Evolutionary conservation across 2,113 vertebrate species (phyloP).

Genomic region (Hippocampus abdominalis): DNA sequence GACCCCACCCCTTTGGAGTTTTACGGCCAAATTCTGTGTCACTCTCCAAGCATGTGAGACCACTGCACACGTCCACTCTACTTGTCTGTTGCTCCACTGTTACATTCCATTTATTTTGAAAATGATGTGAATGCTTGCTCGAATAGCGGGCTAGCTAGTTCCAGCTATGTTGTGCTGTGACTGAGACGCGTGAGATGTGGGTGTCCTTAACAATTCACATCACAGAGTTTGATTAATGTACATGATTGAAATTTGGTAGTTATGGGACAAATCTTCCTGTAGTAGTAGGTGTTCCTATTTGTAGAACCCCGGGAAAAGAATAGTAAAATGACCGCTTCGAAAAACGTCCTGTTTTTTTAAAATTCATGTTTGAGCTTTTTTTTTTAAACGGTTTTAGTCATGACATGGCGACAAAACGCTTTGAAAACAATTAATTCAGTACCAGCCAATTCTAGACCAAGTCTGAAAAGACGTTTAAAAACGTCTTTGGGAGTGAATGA

Average conservation of each 20-base stretch:
- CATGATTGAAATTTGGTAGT: too few species aligned
- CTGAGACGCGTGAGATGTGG: neutral
- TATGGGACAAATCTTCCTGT: too few species aligned
- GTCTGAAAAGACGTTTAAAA: too few species aligned
- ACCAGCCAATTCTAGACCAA: too few species aligned
- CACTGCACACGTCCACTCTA: constrained; percentile 35
- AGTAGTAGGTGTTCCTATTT: too few species aligned
- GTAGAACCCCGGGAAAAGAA: too few species aligned
- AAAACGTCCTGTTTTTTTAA: neutral
- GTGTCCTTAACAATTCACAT: too few species aligned
- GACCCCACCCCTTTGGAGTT: constrained; percentile 42
- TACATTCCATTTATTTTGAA: neutral
- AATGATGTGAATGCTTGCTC: neutral
- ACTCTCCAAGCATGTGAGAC: constrained; percentile 58
- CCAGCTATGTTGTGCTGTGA: neutral
- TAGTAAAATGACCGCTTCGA: too few species aligned
- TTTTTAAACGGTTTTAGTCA: neutral
- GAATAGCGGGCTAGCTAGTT: neutral
- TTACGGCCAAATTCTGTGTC: constrained; percentile 56
- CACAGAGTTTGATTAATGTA: too few species aligned
- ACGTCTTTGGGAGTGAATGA: too few species aligned
- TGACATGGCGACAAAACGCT: neutral
- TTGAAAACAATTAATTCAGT: neutral
- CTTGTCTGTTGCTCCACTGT: neutral
- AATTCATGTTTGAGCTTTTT: neutral